These are phyloP conservation scores for Diaperis boleti DNA, from an alignment of 2,888 invertebrate genomes.

Conservation along the genomic window DNA sequence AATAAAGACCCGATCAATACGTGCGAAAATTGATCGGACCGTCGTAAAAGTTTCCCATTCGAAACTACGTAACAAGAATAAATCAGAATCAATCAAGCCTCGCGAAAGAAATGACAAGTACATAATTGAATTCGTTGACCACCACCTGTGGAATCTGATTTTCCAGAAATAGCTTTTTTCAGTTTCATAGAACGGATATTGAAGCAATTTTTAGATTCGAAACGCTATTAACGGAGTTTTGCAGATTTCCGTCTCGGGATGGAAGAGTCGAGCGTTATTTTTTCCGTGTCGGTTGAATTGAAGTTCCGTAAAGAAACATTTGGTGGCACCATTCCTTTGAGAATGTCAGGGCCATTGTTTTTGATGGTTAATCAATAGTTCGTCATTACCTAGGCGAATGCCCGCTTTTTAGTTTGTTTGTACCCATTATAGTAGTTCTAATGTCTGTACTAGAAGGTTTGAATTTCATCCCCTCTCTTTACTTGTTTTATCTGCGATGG, in stretches of 20 bases:
- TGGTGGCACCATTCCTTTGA: neutral
- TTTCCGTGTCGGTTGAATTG: neutral
- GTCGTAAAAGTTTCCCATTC: slow-evolving; percentile 12
- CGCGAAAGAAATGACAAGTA: slow-evolving; percentile 42
- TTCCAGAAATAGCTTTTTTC: slow-evolving; percentile 38
- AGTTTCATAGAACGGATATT: slow-evolving; percentile 41
- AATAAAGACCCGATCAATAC: slow-evolving; percentile 19
- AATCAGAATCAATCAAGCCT: slow-evolving; percentile 44
- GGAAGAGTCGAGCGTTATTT: neutral
- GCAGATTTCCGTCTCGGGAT: slow-evolving; percentile 12
- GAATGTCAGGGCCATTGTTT: slow-evolving; percentile 14
- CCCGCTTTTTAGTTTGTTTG: slow-evolving; percentile 2
- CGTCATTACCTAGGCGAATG: slow-evolving; percentile 10
- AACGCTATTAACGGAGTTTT: slow-evolving; percentile 21
- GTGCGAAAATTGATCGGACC: slow-evolving; percentile 14
- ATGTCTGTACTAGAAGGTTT: neutral
- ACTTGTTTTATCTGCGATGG: too few species aligned
- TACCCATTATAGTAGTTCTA: slow-evolving; percentile 11
- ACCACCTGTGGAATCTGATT: slow-evolving; percentile 44
- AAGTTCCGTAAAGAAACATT: neutral
- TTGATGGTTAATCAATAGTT: slow-evolving; percentile 26
- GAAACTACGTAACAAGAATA: slow-evolving; percentile 28
- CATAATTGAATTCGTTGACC: slow-evolving; percentile 43
- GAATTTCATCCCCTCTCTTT: too few species aligned
- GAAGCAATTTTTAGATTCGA: slow-evolving; percentile 10